Evolutionary conservation across 1,140 invertebrate species (phyloP), one percentile per base, ranked within the genome.

Genomic region (Dinothrombium tinctorium): DNA sequence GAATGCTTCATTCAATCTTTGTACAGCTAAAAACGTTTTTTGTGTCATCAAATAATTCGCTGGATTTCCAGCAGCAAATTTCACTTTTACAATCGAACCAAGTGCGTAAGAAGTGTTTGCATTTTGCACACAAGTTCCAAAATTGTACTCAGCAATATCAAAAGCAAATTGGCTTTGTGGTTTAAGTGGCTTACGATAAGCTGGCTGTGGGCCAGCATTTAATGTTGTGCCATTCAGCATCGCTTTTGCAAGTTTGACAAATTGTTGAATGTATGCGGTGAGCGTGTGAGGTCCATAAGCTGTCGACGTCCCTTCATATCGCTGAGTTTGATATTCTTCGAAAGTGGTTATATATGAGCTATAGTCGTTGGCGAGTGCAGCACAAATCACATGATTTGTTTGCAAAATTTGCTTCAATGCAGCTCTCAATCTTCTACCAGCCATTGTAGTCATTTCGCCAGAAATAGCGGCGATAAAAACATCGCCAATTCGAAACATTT

Each of bases 381-480:
- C 76, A 12, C 90, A 63, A 24, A 87, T 70, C 1, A 79, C 71
- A 41, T 67, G n/a, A n/a, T n/a, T n/a, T n/a, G n/a, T n/a, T n/a
- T n/a, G n/a, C 12, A 33, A 23, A 5, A 33, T 23, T 17, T 35
- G 6, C 11, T 33, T 17, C 2, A 87, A 62, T 28, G 69, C 59
- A 21, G 69, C 59, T 24, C 78, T 59, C 39, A 87, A 56, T 38
- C 84, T 62, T 40, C 86, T 66, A 0, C 84, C 84, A 2, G 82
- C 69, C 86, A 92, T 94, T 2, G 84, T 90, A 21, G 83, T 90
- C 56, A 92, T 83, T 63, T 92, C 87, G 7, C 81, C 86, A 0
- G 86, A 86, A 24, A 66, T 57, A 8, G 73, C 76, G 7, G 86
- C 58, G 11, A 76, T 64, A 12, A 43, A 7, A 1, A 80, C 54